These are phyloP conservation scores for Drosophila trichaetosa DNA, from an alignment of 2,888 invertebrate genomes.

Conservation along the genomic window DNA sequence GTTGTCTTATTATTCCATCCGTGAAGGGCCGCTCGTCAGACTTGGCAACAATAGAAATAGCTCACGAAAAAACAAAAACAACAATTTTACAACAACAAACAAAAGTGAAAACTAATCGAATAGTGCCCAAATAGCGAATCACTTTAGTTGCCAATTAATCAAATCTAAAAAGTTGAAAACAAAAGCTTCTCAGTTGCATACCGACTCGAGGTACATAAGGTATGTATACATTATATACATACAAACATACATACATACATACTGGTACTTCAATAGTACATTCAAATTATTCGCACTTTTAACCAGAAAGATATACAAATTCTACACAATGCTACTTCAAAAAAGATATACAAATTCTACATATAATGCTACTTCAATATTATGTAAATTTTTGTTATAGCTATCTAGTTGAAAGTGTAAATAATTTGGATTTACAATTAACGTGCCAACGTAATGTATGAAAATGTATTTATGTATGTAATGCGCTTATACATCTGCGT, in stretches of 20 bases:
- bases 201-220: not conserved
- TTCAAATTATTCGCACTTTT: not conserved
- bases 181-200: constrained; percentile 2
- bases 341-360: too few species aligned
- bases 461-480: not conserved
- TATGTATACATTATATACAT: not conserved
- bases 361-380: not conserved
- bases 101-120: constrained; percentile 62
- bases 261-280: not conserved
- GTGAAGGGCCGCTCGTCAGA: constrained; percentile 20
- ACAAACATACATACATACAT: not conserved
- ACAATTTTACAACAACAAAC: constrained; percentile 12
- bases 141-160: constrained; percentile 17
- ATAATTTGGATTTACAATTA: not conserved
- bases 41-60: constrained; percentile 37
- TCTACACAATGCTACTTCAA: too few species aligned
- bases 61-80: constrained; percentile 9
- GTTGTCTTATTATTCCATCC: constrained; percentile 44
- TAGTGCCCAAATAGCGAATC: constrained; percentile 14
- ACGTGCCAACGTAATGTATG: not conserved
- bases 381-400: not conserved
- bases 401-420: constrained; percentile 3
- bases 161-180: not conserved
- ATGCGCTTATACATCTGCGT: not conserved
- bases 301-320: not conserved